Percentiles rank a stretch among this genome's conserved stretches.
These are phyloP conservation scores for Macrosteles quadrilineatus DNA, from an alignment of 1,140 invertebrate genomes.

Conservation along the genomic window DNA sequence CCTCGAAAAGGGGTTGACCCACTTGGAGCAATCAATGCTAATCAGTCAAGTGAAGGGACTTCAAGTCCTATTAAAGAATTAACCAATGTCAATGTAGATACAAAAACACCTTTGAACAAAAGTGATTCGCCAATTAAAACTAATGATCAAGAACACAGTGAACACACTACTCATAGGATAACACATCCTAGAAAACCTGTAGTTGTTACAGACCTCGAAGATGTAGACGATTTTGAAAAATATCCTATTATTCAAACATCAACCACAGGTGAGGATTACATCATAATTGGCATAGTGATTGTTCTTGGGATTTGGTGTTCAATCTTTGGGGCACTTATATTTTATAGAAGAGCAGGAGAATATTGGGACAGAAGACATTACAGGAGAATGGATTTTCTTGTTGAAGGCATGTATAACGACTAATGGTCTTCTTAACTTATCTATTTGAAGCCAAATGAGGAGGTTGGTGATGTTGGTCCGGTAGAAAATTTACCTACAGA, in stretches of 20 bases:
- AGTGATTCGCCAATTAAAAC: too few relatives aligned
- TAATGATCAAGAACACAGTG: too few relatives aligned
- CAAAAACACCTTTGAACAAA: too few relatives aligned
- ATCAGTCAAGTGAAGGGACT: background rate
- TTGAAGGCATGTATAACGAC: constrained; percentile 80
- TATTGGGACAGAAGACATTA: constrained; percentile 77
- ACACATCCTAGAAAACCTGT: background rate
- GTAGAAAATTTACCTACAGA: too few relatives aligned
- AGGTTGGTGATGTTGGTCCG: too few relatives aligned
- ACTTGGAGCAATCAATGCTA: background rate
- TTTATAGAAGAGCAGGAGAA: constrained; percentile 65
- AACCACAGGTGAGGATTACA: constrained; percentile 42
- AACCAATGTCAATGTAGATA: too few relatives aligned
- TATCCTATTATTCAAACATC: constrained; percentile 37
- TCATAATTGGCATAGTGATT: constrained; percentile 65
- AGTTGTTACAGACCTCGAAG: background rate
- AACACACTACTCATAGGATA: background rate
- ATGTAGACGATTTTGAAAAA: background rate
- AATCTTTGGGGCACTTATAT: constrained; percentile 58
- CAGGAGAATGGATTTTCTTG: constrained; percentile 74
- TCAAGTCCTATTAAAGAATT: background rate
- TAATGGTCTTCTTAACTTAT: constrained; percentile 49
- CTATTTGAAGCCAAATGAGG: too few relatives aligned
- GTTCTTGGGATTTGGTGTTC: constrained; percentile 66
- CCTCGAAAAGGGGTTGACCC: constrained; percentile 3